phyloP scores from a whole-genome alignment of 2,888 invertebrate genomes.

The Cerceris rybyensis region DNA sequence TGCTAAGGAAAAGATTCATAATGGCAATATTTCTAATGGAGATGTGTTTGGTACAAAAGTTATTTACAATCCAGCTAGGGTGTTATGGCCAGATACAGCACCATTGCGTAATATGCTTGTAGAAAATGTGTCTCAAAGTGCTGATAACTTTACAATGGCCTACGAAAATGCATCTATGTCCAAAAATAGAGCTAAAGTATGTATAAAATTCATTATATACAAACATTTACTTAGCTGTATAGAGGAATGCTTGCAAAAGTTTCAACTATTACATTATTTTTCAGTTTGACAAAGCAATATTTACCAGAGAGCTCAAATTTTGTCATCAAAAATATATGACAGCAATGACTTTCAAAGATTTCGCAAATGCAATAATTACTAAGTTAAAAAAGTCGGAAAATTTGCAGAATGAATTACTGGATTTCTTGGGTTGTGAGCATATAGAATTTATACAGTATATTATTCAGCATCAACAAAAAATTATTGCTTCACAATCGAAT shows the following conservation, averaged over 20 bases:
- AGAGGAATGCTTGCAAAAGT: neutral
- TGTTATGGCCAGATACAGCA: slow-evolving; percentile 73
- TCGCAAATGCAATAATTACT: slow-evolving; percentile 84
- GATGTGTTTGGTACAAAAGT: slow-evolving; percentile 70
- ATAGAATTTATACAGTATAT: slow-evolving; percentile 76
- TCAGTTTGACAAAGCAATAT: slow-evolving; percentile 84
- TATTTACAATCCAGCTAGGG: slow-evolving; percentile 65
- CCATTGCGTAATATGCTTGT: slow-evolving; percentile 71
- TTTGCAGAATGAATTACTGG: slow-evolving; percentile 92
- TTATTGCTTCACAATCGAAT: slow-evolving; percentile 58
- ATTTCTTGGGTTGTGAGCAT: slow-evolving; percentile 92
- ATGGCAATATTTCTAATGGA: slow-evolving; percentile 37
- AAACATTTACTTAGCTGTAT: neutral
- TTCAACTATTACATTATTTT: slow-evolving; percentile 58
- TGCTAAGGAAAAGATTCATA: slow-evolving; percentile 8
- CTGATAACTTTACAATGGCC: slow-evolving; percentile 73
- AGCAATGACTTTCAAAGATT: slow-evolving; percentile 84
- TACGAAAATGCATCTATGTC: slow-evolving; percentile 57
- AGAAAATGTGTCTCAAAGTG: slow-evolving; percentile 52
- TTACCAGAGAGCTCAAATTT: slow-evolving; percentile 83
- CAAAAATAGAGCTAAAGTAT: slow-evolving; percentile 61
- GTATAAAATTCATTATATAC: slow-evolving; percentile 13
- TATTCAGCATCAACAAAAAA: slow-evolving; percentile 71
- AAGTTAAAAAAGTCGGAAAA: slow-evolving; percentile 85
- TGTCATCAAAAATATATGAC: slow-evolving; percentile 81